Conservation (phyloP, 1,140 invertebrate species). For the Lucilia cuprina region DNA sequence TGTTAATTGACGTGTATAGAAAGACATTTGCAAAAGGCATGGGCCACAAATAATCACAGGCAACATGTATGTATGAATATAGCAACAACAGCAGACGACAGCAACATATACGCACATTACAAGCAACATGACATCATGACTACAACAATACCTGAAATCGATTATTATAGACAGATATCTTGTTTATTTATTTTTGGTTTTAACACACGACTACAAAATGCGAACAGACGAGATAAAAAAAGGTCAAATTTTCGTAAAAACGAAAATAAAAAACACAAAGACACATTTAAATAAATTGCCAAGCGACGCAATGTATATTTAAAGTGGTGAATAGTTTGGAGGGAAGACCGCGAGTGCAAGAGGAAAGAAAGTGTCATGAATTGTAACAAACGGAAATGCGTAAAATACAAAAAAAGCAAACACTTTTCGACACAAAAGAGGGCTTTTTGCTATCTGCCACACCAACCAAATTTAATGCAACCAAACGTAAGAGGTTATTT, state of each 20-base stretch:
- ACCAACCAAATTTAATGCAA: background rate
- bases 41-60: background rate
- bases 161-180: background rate
- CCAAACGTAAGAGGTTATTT: no score
- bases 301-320: background rate
- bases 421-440: background rate
- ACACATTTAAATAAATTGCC: background rate
- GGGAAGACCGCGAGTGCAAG: background rate
- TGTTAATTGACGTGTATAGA: slow-evolving; percentile 1
- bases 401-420: background rate
- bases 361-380: slow-evolving; percentile 11
- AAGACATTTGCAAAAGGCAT: background rate
- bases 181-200: background rate
- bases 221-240: background rate
- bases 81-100: background rate
- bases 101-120: slow-evolving; percentile 4
- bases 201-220: background rate
- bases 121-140: background rate
- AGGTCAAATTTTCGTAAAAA: background rate
- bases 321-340: background rate
- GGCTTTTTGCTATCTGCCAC: background rate
- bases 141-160: slow-evolving; percentile 7
- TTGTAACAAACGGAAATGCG: slow-evolving; percentile 6
- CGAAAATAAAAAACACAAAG: background rate
- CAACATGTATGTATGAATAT: background rate